phyloP scores from a whole-genome alignment of 2,113 vertebrate genomes.

The Columba livia region DNA sequence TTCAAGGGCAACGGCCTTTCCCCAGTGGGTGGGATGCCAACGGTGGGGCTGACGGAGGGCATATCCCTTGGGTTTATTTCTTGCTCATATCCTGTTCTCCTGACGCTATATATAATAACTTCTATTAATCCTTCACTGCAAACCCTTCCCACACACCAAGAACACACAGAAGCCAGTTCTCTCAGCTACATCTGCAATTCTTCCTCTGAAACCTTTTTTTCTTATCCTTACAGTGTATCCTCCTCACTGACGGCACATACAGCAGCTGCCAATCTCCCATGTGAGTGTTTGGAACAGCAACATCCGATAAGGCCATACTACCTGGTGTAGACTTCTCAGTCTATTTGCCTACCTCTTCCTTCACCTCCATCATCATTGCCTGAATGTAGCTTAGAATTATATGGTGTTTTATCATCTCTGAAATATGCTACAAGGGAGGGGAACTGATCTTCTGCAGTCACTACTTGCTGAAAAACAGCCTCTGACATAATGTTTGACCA shows the following conservation, averaged over 20 bases:
- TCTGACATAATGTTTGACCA: neutral
- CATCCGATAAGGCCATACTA: fast-evolving
- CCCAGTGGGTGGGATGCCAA: neutral
- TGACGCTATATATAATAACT: neutral
- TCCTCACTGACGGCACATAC: neutral
- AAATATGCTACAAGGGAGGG: neutral
- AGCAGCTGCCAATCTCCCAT: neutral
- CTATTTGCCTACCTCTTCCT: neutral
- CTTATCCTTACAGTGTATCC: neutral
- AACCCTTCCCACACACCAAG: neutral
- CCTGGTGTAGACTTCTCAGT: neutral
- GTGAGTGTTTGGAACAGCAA: neutral
- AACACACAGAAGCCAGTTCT: neutral
- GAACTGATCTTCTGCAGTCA: neutral
- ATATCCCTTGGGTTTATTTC: neutral
- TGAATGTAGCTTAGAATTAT: neutral
- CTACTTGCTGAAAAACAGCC: neutral
- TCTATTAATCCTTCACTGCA: neutral
- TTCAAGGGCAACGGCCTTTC: neutral
- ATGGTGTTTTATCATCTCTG: neutral
- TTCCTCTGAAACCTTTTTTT: neutral
- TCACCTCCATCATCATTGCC: neutral
- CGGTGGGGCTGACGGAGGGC: neutral
- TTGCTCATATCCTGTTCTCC: neutral
- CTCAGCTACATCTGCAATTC: neutral